A percentile compares a stretch with the other conserved stretches of the same genome.
phyloP scores from a whole-genome alignment of 2,113 vertebrate species.

The Zingel zingel region DNA sequence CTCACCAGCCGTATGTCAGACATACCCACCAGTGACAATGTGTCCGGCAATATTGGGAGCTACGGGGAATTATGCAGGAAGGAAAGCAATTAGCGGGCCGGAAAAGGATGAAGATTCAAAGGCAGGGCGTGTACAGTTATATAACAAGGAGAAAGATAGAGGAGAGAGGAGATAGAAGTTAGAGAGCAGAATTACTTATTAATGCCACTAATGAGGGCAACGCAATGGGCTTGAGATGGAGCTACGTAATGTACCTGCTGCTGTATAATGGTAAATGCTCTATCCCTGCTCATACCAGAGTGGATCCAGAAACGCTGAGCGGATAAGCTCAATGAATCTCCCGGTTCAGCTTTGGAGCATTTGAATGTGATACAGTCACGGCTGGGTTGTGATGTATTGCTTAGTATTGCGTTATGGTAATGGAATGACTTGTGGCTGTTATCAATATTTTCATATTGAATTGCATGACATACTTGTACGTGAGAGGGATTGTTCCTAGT shows the following conservation, averaged over 20 bases:
- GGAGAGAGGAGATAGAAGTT: constrained; percentile 43
- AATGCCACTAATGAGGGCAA: constrained; percentile 74
- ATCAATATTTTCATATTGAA: not conserved
- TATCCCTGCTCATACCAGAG: not conserved
- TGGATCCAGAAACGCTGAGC: constrained; percentile 11
- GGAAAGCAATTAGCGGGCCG: constrained; percentile 75
- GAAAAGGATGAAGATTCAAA: constrained; percentile 69
- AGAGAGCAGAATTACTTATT: constrained; percentile 72
- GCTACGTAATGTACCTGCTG: constrained; percentile 55
- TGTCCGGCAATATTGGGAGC: constrained; percentile 66
- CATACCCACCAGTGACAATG: constrained; percentile 71
- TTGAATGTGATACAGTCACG: not conserved
- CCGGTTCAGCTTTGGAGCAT: not conserved
- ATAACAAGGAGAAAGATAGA: constrained; percentile 47
- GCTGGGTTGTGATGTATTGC: not conserved
- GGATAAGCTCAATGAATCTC: constrained; percentile 12
- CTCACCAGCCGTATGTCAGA: constrained; percentile 69
- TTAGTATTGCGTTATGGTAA: not conserved
- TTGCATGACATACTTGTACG: not conserved
- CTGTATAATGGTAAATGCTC: constrained; percentile 52
- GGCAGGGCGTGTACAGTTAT: constrained; percentile 57
- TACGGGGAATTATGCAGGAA: constrained; percentile 67
- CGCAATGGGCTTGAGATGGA: constrained; percentile 47
- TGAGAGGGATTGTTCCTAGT: not conserved
- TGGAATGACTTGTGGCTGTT: not conserved